Conservation (phyloP, 2,888 invertebrate species). For the Trimorus sp. region DNA sequence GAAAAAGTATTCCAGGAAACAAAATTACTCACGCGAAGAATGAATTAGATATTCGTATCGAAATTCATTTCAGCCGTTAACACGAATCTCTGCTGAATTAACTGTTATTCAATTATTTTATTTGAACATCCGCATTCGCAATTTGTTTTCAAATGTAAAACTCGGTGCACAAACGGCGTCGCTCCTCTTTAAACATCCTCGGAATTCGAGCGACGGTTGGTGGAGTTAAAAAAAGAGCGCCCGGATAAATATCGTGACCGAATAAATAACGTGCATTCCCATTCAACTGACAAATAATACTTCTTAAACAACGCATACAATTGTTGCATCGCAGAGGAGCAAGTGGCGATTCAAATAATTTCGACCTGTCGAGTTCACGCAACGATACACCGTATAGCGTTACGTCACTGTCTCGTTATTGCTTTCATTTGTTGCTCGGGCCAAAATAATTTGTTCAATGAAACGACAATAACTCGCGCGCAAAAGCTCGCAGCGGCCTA, state of each 20-base stretch:
- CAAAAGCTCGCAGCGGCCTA: conserved; percentile 6
- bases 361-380: conserved; percentile 3
- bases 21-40: conserved; percentile 2
- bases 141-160: conserved; percentile 34
- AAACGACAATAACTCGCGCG: conserved; percentile 25
- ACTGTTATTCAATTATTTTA: conserved; percentile 30
- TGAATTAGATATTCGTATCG: conserved; percentile 16
- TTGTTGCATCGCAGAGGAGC: conserved; percentile 5
- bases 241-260: conserved; percentile 29
- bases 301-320: conserved; percentile 27
- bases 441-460: conserved; percentile 31
- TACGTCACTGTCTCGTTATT: conserved; percentile 34
- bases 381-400: conserved; percentile 5
- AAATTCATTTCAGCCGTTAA: conserved; percentile 1
- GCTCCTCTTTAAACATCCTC: conserved; percentile 28
- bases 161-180: conserved; percentile 26
- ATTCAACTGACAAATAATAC: conserved; percentile 14
- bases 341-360: conserved; percentile 11
- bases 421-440: conserved; percentile 36
- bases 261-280: conserved; percentile 29
- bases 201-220: conserved; percentile 25
- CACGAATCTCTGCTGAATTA: conserved; percentile 11
- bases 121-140: conserved; percentile 27
- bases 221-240: conserved; percentile 4
- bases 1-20: background rate